A percentile compares a stretch with the other conserved stretches of the same genome.
Conservation (phyloP, 1,140 invertebrate genomes). For the Phthorimaea operculella region DNA sequence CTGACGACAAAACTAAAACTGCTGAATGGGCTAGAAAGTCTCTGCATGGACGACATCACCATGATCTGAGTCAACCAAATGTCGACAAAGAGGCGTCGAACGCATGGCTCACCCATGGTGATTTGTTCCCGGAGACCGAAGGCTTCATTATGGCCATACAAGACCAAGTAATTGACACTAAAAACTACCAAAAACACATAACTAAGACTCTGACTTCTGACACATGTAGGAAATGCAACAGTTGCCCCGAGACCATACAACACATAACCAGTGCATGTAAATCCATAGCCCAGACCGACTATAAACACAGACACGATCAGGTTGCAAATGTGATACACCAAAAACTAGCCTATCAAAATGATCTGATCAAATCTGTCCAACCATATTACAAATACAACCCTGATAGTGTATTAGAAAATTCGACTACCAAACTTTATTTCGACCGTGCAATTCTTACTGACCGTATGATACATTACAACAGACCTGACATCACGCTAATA, state of each 20-base stretch:
- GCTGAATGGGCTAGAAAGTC: too few relatives aligned
- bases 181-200: conserved; percentile 7
- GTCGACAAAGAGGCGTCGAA: conserved; percentile 2
- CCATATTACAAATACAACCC: conserved; percentile 6
- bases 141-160: conserved; percentile 1
- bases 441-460: conserved; percentile 6
- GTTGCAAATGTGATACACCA: conserved; percentile 6
- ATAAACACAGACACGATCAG: conserved; percentile 6
- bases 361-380: not conserved
- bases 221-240: conserved; percentile 5
- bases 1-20: too few relatives aligned
- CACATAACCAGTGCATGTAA: conserved; percentile 1
- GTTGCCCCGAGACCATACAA: not conserved
- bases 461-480: conserved; percentile 1
- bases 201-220: not conserved
- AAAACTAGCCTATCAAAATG: conserved; percentile 6
- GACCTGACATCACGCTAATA: conserved; percentile 1
- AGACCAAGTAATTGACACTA: conserved; percentile 3
- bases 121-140: not conserved
- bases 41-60: too few relatives aligned
- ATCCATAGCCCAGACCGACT: conserved; percentile 5
- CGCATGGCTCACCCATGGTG: not conserved
- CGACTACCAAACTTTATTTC: conserved; percentile 6
- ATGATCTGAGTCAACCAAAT: not conserved
- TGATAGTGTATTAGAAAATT: conserved; percentile 3